phyloP scores from a whole-genome alignment of 2,888 invertebrate genomes.

The Metellina segmentata region DNA sequence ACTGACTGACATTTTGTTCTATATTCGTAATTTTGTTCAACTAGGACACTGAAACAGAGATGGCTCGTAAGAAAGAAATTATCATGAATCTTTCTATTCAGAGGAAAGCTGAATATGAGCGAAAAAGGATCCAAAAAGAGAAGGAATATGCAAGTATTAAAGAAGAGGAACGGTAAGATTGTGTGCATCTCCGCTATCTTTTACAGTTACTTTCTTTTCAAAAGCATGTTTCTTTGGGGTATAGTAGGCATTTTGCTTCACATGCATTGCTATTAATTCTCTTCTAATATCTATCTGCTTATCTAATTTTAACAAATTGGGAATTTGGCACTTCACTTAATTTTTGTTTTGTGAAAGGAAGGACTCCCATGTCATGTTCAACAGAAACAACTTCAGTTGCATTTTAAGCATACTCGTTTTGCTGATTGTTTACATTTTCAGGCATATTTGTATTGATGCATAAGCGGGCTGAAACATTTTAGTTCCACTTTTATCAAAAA shows the following conservation, averaged over 20 bases:
- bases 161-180: conserved; percentile 87
- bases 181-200: not conserved
- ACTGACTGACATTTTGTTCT: no score
- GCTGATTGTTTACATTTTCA: no score
- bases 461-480: no score
- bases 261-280: not conserved
- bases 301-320: not conserved
- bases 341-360: no score
- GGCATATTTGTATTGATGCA: no score
- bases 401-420: no score
- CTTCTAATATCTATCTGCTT: not conserved
- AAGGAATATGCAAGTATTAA: conserved; percentile 88
- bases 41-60: conserved; percentile 87
- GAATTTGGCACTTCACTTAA: no score
- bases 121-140: conserved; percentile 91
- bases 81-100: conserved; percentile 95
- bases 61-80: conserved; percentile 95
- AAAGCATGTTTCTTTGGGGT: conserved; percentile 25
- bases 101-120: conserved; percentile 94
- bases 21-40: no score
- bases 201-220: not conserved
- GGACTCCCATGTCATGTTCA: no score
- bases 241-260: not conserved
- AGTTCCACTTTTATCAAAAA: no score
- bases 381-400: no score